Evolutionary conservation across 2,797 vertebrate species (phyloP), one percentile per base, ranked within the genome.

Genomic region (Pangasius macronema): DNA sequence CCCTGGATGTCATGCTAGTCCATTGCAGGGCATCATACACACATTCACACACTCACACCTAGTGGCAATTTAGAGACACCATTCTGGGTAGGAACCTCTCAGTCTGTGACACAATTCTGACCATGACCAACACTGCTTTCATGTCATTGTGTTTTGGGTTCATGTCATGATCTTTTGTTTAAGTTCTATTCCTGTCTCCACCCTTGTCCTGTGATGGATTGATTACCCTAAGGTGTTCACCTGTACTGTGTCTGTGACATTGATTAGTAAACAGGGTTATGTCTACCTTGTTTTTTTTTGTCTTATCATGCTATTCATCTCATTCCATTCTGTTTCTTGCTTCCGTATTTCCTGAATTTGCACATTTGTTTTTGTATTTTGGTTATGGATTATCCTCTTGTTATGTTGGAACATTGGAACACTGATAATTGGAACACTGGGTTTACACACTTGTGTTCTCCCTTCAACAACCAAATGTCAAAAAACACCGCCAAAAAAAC

Each of bases 21-120:
- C 13, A 77, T 42, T 81, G 77, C 55, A 81, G 55, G 14, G 27
- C 24, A 77, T 53, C 46, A 53, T 8, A 80, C 76, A 80, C 75
- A 53, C 13, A 18, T 18, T 18, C 72, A n/a, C 72, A 75, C 11
- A n/a, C 24, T 61, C 55, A 81, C 7, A 51, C 59, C 39, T 49
- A 30, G 51, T 33, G 51, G 53, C 30, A 79, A 36, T 57, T 79
- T 33, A 22, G 3, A 79, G 76, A 49, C 42, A 49, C 24, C n/a
- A 75, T 42, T 75, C 24, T n/a, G 16, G 42, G 46, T 27, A 46
- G 68, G 68, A 39, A 72, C 20, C 3, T 79, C 53, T 57, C 42
- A 57, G 76, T 79, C n/a, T 33, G 75, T 77, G 51, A 49, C n/a
- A 77, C 51, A 5, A 24, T 80, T 57, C 18, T 36, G 30, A 39